phyloP scores from a whole-genome alignment of 2,797 vertebrate species.

The Peromyscus aztecus region DNA sequence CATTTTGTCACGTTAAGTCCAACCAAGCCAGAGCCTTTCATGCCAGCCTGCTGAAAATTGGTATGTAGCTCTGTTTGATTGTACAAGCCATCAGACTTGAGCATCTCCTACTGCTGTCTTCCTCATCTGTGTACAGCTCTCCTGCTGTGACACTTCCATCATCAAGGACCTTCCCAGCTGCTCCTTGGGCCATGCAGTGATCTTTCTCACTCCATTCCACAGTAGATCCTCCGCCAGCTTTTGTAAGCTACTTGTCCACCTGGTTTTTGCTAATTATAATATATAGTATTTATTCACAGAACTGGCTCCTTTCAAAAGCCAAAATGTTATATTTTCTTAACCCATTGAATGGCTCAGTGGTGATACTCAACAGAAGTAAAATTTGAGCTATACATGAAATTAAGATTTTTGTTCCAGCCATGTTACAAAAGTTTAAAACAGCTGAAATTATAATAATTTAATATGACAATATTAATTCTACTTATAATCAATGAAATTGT shows the following conservation, averaged over 20 bases:
- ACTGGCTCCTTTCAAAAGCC: conserved; percentile 26
- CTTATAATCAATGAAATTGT: neutral
- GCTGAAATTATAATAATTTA: neutral
- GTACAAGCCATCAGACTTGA: neutral
- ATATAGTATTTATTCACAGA: neutral
- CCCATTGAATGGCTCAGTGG: neutral
- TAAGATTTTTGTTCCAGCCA: neutral
- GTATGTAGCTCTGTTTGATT: neutral
- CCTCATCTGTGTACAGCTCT: neutral
- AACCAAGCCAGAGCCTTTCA: too few relatives aligned
- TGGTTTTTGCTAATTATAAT: neutral
- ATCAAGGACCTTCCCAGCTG: too few relatives aligned
- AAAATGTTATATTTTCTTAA: neutral
- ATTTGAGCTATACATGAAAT: neutral
- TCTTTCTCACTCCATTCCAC: neutral
- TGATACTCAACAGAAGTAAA: neutral
- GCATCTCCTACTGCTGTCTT: neutral
- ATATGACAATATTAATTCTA: neutral
- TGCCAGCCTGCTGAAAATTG: neutral
- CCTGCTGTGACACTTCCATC: fast-evolving
- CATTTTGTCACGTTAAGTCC: too few relatives aligned
- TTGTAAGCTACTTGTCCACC: neutral
- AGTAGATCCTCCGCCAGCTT: neutral
- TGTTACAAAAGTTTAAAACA: neutral
- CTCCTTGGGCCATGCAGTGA: neutral